A percentile compares a stretch with the other conserved stretches of the same genome.
Evolutionary conservation across 2,797 vertebrate species (phyloP).

Genomic region (Cetoscarus ocellatus): DNA sequence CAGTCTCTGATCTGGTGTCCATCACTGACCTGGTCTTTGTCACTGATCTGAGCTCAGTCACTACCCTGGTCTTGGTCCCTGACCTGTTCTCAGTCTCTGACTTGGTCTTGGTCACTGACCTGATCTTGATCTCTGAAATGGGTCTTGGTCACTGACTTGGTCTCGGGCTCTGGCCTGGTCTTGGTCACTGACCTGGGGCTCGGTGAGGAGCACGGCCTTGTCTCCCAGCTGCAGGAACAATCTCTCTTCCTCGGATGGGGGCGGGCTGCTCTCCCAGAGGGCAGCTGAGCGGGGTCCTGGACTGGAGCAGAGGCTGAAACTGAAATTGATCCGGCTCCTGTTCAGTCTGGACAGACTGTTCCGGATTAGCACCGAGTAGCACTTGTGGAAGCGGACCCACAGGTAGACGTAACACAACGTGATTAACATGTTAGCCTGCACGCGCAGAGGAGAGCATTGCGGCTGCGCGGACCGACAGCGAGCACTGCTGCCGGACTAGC

Average conservation of each 20-base stretch:
- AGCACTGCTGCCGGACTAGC: not conserved
- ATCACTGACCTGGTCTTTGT: too few relatives aligned
- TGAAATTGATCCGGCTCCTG: conserved; percentile 85
- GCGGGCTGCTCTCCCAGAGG: not conserved
- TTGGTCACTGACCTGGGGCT: conserved; percentile 83
- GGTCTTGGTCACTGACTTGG: too few relatives aligned
- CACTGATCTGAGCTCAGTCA: too few relatives aligned
- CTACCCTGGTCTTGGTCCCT: too few relatives aligned
- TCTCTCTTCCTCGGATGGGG: conserved; percentile 47
- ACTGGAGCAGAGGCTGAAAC: conserved; percentile 80
- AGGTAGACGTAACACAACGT: conserved; percentile 95
- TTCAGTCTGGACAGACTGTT: conserved; percentile 83
- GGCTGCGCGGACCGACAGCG: not conserved
- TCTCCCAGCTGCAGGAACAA: conserved; percentile 87
- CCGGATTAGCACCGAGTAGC: conserved; percentile 87
- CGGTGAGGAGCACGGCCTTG: conserved; percentile 89
- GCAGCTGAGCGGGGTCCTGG: conserved; percentile 1
- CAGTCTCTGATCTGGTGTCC: too few relatives aligned
- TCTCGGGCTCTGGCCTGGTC: too few relatives aligned
- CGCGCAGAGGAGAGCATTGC: conserved; percentile 4
- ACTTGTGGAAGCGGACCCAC: conserved; percentile 91
- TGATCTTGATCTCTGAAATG: too few relatives aligned
- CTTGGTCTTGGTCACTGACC: too few relatives aligned
- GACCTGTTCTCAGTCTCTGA: too few relatives aligned
- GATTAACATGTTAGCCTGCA: conserved; percentile 87